These are phyloP conservation scores for Aplodontia rufa DNA, from an alignment of 2,113 vertebrate species.

Conservation along the genomic window DNA sequence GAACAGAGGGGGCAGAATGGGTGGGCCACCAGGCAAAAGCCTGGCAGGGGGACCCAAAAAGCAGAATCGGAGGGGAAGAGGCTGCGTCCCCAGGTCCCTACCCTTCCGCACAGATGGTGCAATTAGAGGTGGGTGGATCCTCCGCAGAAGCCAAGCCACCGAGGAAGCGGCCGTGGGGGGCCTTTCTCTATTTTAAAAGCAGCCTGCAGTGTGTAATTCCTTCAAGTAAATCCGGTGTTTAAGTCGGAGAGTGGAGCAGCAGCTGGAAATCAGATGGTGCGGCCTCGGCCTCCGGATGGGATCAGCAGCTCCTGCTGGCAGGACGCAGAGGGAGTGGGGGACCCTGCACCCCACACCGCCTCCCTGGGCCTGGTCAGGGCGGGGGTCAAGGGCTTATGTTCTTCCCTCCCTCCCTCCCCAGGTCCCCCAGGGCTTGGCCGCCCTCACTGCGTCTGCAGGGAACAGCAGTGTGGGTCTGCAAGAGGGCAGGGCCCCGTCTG, in stretches of 20 bases:
- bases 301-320: background rate
- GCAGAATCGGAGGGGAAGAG: background rate
- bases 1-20: background rate
- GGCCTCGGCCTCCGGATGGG: no score
- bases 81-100: background rate
- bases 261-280: background rate
- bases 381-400: background rate
- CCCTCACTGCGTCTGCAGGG: background rate
- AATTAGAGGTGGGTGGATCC: conserved; percentile 64
- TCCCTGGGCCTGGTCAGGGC: background rate
- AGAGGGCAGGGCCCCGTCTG: background rate
- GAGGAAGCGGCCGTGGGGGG: conserved; percentile 55
- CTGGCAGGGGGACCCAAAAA: background rate
- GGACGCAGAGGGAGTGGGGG: no score
- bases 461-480: no score
- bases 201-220: conserved; percentile 67
- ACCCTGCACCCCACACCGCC: no score
- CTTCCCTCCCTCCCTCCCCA: background rate
- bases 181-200: conserved; percentile 63
- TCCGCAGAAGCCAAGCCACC: conserved; percentile 42
- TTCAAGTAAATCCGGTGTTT: conserved; percentile 61
- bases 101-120: conserved; percentile 53
- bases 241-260: background rate
- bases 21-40: background rate
- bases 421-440: background rate